Base-by-base conservation (phyloP, 1,140 invertebrate genomes). In the Nymphalis io region DNA sequence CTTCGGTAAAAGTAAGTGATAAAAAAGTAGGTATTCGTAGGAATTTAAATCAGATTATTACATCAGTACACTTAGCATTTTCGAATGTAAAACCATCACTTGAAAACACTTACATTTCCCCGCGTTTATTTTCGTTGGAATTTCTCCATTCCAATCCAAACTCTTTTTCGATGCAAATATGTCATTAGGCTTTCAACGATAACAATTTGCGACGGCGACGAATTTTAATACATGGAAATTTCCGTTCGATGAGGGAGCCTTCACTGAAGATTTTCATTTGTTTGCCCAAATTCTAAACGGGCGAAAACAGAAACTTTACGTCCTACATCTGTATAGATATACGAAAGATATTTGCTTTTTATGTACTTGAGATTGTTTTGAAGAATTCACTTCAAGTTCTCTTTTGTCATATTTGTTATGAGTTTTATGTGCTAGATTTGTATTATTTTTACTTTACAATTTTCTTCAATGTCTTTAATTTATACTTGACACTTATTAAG, bases 191-290 rank as follows among this genome's bases (percentile, higher is more conserved):
- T 73, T 69, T 72, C 74, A 61, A 71, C 79, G 76, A 83, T 80
- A 81, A 80, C 79, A 80, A 85, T 82, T 85, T 83, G 78, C 70
- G 76, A 70, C 68, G 57, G 55, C 64, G 74, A 73, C 70, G 81
- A 82, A 83, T 83, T 78, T 85, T 85, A 85, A 83, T 83, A 74
- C 73, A 83, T 85, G 83, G 72, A 80, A 83, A 84, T 84, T 74
- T 75, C 61, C 65, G 60, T 67, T 77, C 70, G 68, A 71, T 70
- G 61, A 60, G 33, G 33, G 62, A 55, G n/a, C 21, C 46, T 63
- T 59, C 60, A 42, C 46, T 60, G 48, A 38, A 39, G 46, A 33
- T 62, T 67, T 60, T 70, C 53, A 63, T 58, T 66, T 66, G 63
- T 66, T 60, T 60, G 13, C 59, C 39, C 44, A 60, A 60, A 60